Evolutionary conservation across 2,797 vertebrate species (phyloP).

Genomic region (Lepidocolaptes lacrymiger): DNA sequence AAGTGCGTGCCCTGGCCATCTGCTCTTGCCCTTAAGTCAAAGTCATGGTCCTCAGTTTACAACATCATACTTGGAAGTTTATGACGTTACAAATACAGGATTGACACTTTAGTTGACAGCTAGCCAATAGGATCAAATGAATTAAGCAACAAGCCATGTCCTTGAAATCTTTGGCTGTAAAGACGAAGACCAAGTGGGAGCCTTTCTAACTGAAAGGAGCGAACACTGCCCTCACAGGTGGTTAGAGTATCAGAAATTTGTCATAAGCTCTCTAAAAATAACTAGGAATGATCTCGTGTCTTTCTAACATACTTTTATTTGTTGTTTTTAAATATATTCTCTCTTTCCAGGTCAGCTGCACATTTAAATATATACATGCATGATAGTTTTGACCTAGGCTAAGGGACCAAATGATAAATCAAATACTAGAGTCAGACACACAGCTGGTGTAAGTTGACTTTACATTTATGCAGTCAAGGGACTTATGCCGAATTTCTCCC

Average conservation of each 20-base stretch:
- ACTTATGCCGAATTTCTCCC: neutral
- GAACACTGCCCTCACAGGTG: neutral
- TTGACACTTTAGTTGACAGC: conserved; percentile 58
- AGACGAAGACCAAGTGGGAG: neutral
- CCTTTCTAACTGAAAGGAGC: neutral
- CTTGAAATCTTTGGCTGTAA: conserved; percentile 55
- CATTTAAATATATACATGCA: neutral
- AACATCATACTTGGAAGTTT: conserved; percentile 67
- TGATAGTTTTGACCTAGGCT: neutral
- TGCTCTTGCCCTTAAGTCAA: conserved; percentile 68
- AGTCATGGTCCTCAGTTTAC: conserved; percentile 68
- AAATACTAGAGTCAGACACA: neutral
- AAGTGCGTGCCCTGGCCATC: conserved; percentile 9
- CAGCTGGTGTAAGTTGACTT: neutral
- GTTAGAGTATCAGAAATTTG: neutral
- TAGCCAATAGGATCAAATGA: conserved; percentile 66
- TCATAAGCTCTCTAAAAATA: neutral
- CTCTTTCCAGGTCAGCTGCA: neutral
- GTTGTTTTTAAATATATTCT: neutral
- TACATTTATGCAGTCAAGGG: neutral
- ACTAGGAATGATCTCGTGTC: neutral
- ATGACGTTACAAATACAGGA: conserved; percentile 59
- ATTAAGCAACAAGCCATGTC: conserved; percentile 55
- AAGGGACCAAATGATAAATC: neutral
- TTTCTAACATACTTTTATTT: neutral